A percentile compares a stretch with the other conserved stretches of the same genome.
Conservation (phyloP, 2,113 vertebrate genomes). For the Gobiocypris rarus region DNA sequence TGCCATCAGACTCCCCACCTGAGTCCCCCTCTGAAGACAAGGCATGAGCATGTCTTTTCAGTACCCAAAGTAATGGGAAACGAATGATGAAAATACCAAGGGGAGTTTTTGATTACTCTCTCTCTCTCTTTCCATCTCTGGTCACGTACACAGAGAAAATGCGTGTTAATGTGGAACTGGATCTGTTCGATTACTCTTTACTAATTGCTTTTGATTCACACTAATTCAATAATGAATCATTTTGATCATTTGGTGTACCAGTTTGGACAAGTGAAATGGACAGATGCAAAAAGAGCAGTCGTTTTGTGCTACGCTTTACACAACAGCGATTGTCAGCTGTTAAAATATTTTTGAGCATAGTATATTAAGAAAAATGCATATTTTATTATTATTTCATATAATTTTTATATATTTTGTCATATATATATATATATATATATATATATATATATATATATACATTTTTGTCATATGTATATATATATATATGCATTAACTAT, state of each 20-base stretch:
- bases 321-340: background rate
- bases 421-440: no score
- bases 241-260: background rate
- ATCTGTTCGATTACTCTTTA: background rate
- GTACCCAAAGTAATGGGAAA: conserved; percentile 22
- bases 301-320: background rate
- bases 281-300: background rate
- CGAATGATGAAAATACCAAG: background rate
- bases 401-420: no score
- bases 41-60: conserved; percentile 12
- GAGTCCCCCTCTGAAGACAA: conserved; percentile 26
- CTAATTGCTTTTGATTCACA: background rate
- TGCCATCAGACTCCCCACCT: conserved; percentile 45
- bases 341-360: no score
- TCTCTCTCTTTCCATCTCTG: conserved; percentile 1
- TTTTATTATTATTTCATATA: no score
- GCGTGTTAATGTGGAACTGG: background rate
- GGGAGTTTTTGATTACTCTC: conserved; percentile 9
- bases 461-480: no score
- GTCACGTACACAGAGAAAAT: background rate
- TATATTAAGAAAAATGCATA: no score
- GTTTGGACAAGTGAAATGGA: background rate
- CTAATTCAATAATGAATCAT: background rate
- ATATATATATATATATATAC: no score
- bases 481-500: no score